These are phyloP conservation scores for Drosophila ogumai DNA, from an alignment of 1,140 invertebrate species.

Conservation along the genomic window DNA sequence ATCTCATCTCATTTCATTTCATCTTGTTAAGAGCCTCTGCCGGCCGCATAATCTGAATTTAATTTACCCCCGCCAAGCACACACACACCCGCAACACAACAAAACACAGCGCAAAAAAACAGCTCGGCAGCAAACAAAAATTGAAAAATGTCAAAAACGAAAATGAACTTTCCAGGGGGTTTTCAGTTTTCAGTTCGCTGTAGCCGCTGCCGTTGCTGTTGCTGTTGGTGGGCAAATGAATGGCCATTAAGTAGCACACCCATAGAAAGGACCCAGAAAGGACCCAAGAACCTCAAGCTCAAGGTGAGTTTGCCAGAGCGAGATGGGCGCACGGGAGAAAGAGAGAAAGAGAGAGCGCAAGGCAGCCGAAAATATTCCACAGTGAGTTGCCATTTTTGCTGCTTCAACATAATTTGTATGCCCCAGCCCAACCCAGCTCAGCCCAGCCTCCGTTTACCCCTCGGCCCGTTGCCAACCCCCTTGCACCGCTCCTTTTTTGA, in stretches of 20 bases:
- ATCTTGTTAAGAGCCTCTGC: constrained; percentile 69
- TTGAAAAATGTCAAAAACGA: constrained; percentile 78
- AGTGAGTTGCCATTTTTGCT: constrained; percentile 76
- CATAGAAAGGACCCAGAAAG: constrained; percentile 22
- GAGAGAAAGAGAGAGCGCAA: background rate
- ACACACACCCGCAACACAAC: constrained; percentile 31
- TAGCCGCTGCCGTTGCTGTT: constrained; percentile 4
- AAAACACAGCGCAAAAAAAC: constrained; percentile 16
- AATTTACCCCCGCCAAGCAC: constrained; percentile 63
- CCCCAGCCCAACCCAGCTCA: constrained; percentile 10
- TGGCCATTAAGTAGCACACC: constrained; percentile 63
- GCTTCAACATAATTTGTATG: constrained; percentile 65
- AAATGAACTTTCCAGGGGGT: constrained; percentile 67
- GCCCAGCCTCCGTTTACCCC: constrained; percentile 5
- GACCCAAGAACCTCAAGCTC: constrained; percentile 46
- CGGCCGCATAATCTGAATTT: constrained; percentile 70
- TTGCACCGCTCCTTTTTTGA: constrained; percentile 38
- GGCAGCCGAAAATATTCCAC: constrained; percentile 50
- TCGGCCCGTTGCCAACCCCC: background rate
- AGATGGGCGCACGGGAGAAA: background rate
- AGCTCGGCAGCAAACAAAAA: constrained; percentile 51
- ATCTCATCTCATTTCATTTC: constrained; percentile 43
- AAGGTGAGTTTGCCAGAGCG: constrained; percentile 51
- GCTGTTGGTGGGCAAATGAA: constrained; percentile 37
- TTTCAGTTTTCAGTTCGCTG: constrained; percentile 10